A percentile compares a stretch with the other conserved stretches of the same genome.
These are phyloP conservation scores for Rhaphigaster nebulosa DNA, from an alignment of 2,888 invertebrate genomes.

Conservation along the genomic window DNA sequence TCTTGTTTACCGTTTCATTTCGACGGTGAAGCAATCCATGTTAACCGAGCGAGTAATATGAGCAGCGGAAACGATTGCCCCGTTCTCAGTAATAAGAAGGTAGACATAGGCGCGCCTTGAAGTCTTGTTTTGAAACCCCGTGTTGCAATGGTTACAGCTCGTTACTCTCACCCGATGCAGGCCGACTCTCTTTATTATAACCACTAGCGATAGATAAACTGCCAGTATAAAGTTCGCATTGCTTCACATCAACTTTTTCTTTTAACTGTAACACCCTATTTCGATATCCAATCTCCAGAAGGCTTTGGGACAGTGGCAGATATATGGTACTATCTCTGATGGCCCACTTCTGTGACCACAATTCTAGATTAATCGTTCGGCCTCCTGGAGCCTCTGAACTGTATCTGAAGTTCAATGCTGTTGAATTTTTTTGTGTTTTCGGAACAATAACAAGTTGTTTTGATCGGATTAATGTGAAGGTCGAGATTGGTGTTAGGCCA, in stretches of 20 bases:
- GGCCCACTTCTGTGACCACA: constrained; percentile 22
- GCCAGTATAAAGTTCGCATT: not conserved
- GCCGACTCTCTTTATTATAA: not conserved
- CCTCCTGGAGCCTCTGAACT: not conserved
- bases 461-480: not conserved
- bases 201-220: not conserved
- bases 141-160: constrained; percentile 32
- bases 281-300: not conserved
- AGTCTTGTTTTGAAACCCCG: not conserved
- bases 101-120: not conserved
- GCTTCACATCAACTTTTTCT: not conserved
- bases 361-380: not conserved
- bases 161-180: not conserved
- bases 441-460: not conserved
- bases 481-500: not conserved
- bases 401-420: not conserved
- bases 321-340: not conserved
- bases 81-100: not conserved
- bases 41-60: constrained; percentile 10
- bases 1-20: not conserved
- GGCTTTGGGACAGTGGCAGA: not conserved
- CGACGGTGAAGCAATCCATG: not conserved
- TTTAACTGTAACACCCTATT: not conserved
- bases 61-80: constrained; percentile 24
- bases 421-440: not conserved